Evolutionary conservation across 37 sponge, comb jelly and placozoan genomes (phyloP).

Genomic region (Ephydatia muelleri): DNA sequence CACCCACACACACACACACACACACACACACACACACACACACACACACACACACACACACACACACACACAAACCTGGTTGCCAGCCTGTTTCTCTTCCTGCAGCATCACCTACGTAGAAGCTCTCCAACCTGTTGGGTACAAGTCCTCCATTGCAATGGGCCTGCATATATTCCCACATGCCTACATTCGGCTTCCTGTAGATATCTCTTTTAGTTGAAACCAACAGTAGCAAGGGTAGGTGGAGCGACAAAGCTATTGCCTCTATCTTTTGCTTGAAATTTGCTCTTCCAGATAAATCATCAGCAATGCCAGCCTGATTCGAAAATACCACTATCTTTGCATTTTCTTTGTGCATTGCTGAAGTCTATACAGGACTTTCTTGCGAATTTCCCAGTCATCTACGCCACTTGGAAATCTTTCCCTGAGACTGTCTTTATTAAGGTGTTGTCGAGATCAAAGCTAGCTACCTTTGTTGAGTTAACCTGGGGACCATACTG

Average conservation of each 20-base stretch:
- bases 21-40: constrained; percentile 7
- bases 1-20: background rate
- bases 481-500: constrained; percentile 16
- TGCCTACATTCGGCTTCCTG: constrained; percentile 81
- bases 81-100: constrained; percentile 74
- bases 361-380: constrained; percentile 45
- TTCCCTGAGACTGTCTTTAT: constrained; percentile 84
- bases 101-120: constrained; percentile 96
- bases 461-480: constrained; percentile 56
- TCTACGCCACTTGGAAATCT: constrained; percentile 62
- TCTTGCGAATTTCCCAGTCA: constrained; percentile 80
- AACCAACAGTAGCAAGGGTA: constrained; percentile 63
- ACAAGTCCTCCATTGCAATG: constrained; percentile 41
- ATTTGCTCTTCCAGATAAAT: constrained; percentile 27
- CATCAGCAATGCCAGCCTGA: constrained; percentile 61
- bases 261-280: constrained; percentile 54
- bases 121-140: constrained; percentile 39
- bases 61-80: constrained; percentile 40
- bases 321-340: constrained; percentile 76
- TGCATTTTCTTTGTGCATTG: constrained; percentile 50
- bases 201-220: constrained; percentile 55
- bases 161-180: constrained; percentile 77
- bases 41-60: constrained; percentile 6
- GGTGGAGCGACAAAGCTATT: constrained; percentile 18
- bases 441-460: constrained; percentile 90